Base-by-base conservation (phyloP, 2,888 invertebrate species). In the Drosophila picticornis region DNA sequence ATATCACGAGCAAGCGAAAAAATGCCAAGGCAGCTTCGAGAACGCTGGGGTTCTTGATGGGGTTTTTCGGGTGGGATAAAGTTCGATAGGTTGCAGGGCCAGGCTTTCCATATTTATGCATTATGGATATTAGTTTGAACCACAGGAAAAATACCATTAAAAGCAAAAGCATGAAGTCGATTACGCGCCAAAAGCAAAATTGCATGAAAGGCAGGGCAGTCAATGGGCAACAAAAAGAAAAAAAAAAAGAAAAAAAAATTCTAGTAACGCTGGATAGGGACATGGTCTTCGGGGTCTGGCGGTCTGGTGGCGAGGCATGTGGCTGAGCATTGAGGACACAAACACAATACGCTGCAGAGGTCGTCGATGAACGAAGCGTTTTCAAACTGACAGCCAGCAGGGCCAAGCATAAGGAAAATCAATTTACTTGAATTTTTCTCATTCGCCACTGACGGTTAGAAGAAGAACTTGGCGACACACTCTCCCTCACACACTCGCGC, bases 91-190 rank as follows among this genome's bases (percentile, higher is more conserved):
- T 84, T 83, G 86, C 61, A 80, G 87, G 82, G 77, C 73, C 72
- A 62, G 69, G 80, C 82, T 72, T 66, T 55, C 78, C 79, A 85
- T 90, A 88, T 88, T 90, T 88, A 90, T 90, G 88, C 91, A 88
- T 88, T 90, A 90, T 88, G 88, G 88, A 88, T 88, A 88, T 88
- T 88, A 90, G 90, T 90, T 90, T 85, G 88, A 90, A 90, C 88
- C 88, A 83, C 88, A 88, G 88, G 88, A 90, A 90, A 90, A 90
- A 89, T 90, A 89, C 90, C 88, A 90, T 89, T 90, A 88, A 90
- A 87, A 90, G 91, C 90, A 87, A 87, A 85, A 86, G 86, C 90
- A 86, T 86, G 88, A 86, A 90, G 90, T 86, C 90, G 86, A 90
- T 86, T 86, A 90, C 86, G 86, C 86, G 86, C 90, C 86, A 86